Conservation (phyloP, 2,888 invertebrate genomes). For the Pachymerium ferrugineum region DNA sequence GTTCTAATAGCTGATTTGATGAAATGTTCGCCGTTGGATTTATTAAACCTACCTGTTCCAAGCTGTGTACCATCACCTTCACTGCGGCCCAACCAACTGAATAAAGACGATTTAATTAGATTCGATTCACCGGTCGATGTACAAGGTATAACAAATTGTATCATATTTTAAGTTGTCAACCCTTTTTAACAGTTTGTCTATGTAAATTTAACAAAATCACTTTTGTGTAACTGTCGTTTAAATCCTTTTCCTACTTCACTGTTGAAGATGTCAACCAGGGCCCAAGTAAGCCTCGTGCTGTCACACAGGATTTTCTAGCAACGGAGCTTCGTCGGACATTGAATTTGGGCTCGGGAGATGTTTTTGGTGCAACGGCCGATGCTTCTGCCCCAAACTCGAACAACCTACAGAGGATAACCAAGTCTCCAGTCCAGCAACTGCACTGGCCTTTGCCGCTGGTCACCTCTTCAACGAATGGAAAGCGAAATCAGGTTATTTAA, state of each 20-base stretch:
- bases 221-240: conserved; percentile 12
- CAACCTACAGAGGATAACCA: neutral
- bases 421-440: neutral
- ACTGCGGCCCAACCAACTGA: conserved; percentile 39
- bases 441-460: neutral
- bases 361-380: neutral
- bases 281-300: neutral
- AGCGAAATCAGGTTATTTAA: neutral
- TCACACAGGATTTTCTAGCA: conserved; percentile 1
- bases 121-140: conserved; percentile 39
- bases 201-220: neutral
- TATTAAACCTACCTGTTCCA: conserved; percentile 42
- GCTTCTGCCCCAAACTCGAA: neutral
- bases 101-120: conserved; percentile 41
- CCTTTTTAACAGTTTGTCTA: neutral
- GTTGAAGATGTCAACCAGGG: neutral
- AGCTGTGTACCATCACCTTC: conserved; percentile 44
- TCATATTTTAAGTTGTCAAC: neutral
- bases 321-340: neutral
- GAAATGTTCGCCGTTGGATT: conserved; percentile 37
- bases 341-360: neutral
- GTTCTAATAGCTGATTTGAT: no score
- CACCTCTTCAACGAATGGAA: neutral
- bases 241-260: neutral
- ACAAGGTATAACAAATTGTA: neutral